phyloP scores from a whole-genome alignment of 2,113 vertebrate genomes.

The Micromys minutus region DNA sequence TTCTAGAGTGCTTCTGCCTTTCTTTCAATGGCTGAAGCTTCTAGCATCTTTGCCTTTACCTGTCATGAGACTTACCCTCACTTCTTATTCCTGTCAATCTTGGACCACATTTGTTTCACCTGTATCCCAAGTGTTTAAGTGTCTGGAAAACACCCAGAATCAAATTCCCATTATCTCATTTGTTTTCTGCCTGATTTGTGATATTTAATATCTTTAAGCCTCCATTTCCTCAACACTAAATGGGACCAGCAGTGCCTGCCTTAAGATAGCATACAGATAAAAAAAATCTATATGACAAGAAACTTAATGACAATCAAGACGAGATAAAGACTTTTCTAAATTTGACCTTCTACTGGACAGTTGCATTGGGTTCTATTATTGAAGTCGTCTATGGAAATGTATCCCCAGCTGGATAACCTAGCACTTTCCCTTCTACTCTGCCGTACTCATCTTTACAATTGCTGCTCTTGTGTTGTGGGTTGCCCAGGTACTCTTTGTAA shows the following conservation, averaged over 20 bases:
- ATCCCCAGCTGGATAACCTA: neutral
- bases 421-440: neutral
- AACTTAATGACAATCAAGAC: neutral
- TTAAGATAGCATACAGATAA: neutral
- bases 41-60: neutral
- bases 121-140: neutral
- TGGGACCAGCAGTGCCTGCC: neutral
- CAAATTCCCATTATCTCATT: neutral
- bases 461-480: neutral
- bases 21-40: too few relatives aligned
- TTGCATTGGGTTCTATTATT: neutral
- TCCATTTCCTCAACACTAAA: neutral
- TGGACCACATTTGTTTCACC: neutral
- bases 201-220: neutral
- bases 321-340: neutral
- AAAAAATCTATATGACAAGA: neutral
- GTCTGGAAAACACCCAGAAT: neutral
- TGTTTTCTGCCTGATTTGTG: neutral
- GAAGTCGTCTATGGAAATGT: neutral
- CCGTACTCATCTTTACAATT: too few relatives aligned
- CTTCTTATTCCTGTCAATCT: accelerated
- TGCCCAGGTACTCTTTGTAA: too few relatives aligned
- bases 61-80: neutral
- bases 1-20: neutral
- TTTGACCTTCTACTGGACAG: neutral